Base-by-base conservation (phyloP, 2,888 invertebrate species). In the Schizotus pectinicornis region DNA sequence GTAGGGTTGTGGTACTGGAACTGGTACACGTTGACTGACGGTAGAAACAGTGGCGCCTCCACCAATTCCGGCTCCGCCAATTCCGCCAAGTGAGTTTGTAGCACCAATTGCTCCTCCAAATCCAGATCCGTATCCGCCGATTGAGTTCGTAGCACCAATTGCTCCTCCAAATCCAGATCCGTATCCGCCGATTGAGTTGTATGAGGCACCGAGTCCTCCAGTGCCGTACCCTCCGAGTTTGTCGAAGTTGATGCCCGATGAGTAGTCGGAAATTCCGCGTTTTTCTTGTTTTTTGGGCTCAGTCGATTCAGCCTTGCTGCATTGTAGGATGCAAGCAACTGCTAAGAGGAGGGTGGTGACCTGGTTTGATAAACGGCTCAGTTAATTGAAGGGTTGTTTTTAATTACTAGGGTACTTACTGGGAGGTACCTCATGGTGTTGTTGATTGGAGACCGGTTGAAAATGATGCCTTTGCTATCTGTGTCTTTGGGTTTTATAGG, bases 1-100 rank as follows among this genome's bases (percentile, higher is more conserved):
- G 14, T 73, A 65, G 1, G 78, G 78, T 56, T 74, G 73, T 7
- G 79, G 77, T 14, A 78, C 76, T 45, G 75, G 70, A 30, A 79
- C 74, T 32, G 73, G 71, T 1, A 78, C 74, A n/a, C 75, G 70
- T 61, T 72, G 71, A 42, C 64, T 77, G 65, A 69, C 75, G 62
- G 59, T 78, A 59, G 58, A 74, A 64, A 73, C 74, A 67, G 70
- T 68, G 77, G 67, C 64, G 73, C 75, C 62, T 71, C 80, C 9
- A 68, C 74, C 55, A 71, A 75, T 30, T 77, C 79, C 1, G 79
- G 77, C 0, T 77, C 76, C 22, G 7, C 48, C 48, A n/a, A 50
- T 52, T 31, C 55, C 49, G 46, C 46, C 57, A 13, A 37, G 6
- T 11, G 55, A 50, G 8, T 32, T 9, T 33, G 52, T 48, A 9